Evolutionary conservation across 2,888 invertebrate species (phyloP), one percentile per base, ranked within the genome.

Genomic region (Cephus runcator): DNA sequence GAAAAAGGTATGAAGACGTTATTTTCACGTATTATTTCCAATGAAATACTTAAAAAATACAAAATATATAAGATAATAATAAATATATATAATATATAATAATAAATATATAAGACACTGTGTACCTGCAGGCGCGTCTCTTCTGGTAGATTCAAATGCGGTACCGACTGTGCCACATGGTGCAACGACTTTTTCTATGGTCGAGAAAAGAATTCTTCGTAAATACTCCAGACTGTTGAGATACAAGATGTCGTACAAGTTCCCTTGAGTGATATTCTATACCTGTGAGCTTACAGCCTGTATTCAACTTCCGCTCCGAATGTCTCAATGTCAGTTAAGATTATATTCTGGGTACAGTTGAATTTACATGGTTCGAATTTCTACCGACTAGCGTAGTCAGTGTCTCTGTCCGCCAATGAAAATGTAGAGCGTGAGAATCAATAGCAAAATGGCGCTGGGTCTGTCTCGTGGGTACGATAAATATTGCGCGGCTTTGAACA

Each of bases 241-340:
- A 82, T 83, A 84, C 83, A 79, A 83, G 86, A 87, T 82, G 79
- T 85, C 85, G 81, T 86, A 83, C 83, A 85, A 86, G 83, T 87
- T 85, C 83, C 79, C 83, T 56, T 9, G 40, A 56, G 23, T 23
- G 40, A 56, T 56, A 56, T 23, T 56, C 40, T 56, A 56, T 56
- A 56, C 40, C 40, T 56, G 40, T 56, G 40, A 56, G 40, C 2
- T 23, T 56, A 56, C 23, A 56, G 40, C 40, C 23, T 15, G 40
- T 40, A 40, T 40, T 23, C 23, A 23, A 23, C 40, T 56, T 56
- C 40, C 40, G 40, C 40, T 56, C 40, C 6, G 40, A 23, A 23
- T 9, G 40, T 56, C 40, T 56, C 40, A 6, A 23, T 56, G 40
- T 56, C 40, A 56, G 23, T 56, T 9, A 56, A 56, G 40, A 56